A percentile compares a stretch with the other conserved stretches of the same genome.
phyloP scores from a whole-genome alignment of 1,140 invertebrate species.

The Bombyx mori region ASM3026992v2 NC_085107.1:6395001-6395500 shows the following conservation, averaged over 20 bases:
- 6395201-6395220: constrained; percentile 33
- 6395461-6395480: too few species aligned
- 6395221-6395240: constrained; percentile 29
- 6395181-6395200: constrained; percentile 15
- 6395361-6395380: constrained; percentile 17
- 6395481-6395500: too few species aligned
- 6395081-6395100: constrained; percentile 25
- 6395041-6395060: too few species aligned
- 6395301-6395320: constrained; percentile 53
- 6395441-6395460: too few species aligned
- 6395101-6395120: constrained; percentile 35
- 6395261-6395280: constrained; percentile 64
- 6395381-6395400: not conserved
- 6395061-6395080: too few species aligned
- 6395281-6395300: constrained; percentile 46
- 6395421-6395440: too few species aligned
- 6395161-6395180: constrained; percentile 24
- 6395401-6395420: too few species aligned
- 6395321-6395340: constrained; percentile 40
- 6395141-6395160: constrained; percentile 19
- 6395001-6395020: constrained; percentile 8
- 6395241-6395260: constrained; percentile 40
- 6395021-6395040: too few species aligned
- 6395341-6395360: constrained; percentile 13
- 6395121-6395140: constrained; percentile 14